Conservation (phyloP, 2,888 invertebrate genomes). For the Rutpela maculata region DNA sequence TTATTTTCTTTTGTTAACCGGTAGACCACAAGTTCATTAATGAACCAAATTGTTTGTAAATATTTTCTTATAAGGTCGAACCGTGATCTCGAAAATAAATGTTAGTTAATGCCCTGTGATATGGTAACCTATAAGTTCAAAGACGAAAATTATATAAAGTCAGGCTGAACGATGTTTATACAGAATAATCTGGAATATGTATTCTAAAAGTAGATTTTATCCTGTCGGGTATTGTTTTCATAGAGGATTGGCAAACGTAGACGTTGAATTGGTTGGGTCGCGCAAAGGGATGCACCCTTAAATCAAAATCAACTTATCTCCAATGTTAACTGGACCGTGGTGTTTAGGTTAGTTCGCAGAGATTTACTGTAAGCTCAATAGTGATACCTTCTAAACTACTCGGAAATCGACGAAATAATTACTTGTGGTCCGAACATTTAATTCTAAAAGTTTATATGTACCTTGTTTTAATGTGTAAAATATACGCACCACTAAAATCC, state of each 20-base stretch:
- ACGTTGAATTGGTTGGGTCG: slow-evolving; percentile 10
- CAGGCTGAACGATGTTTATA: not conserved
- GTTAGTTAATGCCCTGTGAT: not conserved
- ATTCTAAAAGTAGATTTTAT: slow-evolving; percentile 27
- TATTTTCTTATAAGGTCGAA: no score
- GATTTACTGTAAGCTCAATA: slow-evolving; percentile 48
- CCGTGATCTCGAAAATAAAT: no score
- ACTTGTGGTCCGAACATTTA: not conserved
- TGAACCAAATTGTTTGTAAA: no score
- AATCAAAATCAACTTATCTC: slow-evolving; percentile 57
- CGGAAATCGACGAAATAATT: slow-evolving; percentile 25
- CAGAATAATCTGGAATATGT: slow-evolving; percentile 11
- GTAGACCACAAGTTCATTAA: no score
- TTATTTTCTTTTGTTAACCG: no score
- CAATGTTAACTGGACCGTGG: slow-evolving; percentile 53
- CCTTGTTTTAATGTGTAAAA: not conserved
- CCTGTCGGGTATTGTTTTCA: slow-evolving; percentile 29
- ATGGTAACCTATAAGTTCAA: not conserved
- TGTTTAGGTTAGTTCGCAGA: slow-evolving; percentile 53
- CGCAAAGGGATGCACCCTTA: slow-evolving; percentile 49
- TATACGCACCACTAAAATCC: no score
- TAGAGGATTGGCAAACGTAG: slow-evolving; percentile 29
- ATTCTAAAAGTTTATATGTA: not conserved
- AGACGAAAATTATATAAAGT: not conserved
- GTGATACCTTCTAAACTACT: slow-evolving; percentile 43